Percentiles rank a stretch among this genome's conserved stretches.
phyloP scores from a whole-genome alignment of 1,140 invertebrate species.

The Diachasma alloeum region DNA sequence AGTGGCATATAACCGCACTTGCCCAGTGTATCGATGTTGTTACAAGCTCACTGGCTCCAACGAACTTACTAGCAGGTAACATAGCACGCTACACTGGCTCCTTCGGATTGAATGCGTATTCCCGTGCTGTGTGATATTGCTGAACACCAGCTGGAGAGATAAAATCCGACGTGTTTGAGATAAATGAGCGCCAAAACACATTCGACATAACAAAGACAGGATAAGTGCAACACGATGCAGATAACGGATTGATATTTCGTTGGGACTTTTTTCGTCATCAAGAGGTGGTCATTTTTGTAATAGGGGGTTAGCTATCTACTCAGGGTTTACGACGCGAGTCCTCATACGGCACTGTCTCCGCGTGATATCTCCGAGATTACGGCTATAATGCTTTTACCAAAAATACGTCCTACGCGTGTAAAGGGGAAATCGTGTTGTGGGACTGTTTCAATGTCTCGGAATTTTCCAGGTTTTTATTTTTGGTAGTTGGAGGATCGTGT shows the following conservation, averaged over 20 bases:
- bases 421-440: neutral
- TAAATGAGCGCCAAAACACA: conserved; percentile 4
- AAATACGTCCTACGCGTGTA: neutral
- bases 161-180: conserved; percentile 1
- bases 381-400: neutral
- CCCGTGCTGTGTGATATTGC: neutral
- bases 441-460: neutral
- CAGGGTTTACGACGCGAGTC: neutral
- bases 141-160: neutral
- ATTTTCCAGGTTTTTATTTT: neutral
- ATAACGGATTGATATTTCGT: neutral
- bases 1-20: neutral
- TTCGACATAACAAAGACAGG: conserved; percentile 6
- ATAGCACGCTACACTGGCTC: neutral
- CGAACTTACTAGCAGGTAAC: neutral
- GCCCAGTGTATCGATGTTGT: conserved; percentile 2
- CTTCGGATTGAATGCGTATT: conserved; percentile 2
- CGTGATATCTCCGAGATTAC: neutral
- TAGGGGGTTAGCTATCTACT: neutral
- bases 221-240: neutral
- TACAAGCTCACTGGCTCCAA: neutral
- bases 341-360: neutral
- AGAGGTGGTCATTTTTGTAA: neutral
- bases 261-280: neutral
- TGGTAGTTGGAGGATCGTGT: neutral